Base-by-base conservation (phyloP, 2,113 vertebrate genomes). In the Heterochromis multidens region DNA sequence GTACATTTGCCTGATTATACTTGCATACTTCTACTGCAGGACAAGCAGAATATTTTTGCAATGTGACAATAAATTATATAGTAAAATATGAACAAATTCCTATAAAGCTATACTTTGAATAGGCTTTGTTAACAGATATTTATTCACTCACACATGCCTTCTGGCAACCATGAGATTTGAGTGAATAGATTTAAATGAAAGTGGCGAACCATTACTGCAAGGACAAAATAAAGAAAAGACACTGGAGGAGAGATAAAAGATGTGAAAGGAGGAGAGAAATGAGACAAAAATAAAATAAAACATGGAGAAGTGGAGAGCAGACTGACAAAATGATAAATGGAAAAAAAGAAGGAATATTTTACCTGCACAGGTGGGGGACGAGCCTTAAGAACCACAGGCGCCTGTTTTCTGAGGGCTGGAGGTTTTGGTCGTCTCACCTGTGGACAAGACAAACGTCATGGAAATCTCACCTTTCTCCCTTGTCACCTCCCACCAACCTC, bases 401-500 rank as follows among this genome's bases (percentile, higher is more conserved):
- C 19, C 43, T 82, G 46, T 88, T 86, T 94, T 17, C 17, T 82
- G 52, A 86, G n/a, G 2, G 81, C 52, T 11, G 77, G 77, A 82
- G 80, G 14, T 14, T 80, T 78, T 65, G 87, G 85, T 61, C 85
- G 89, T 84, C 82, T 94, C 43, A 74, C 84, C 94, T 96, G 88
- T 37, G 29, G 31, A 81, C 12, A 37, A 74, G 2, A 79, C 31
- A 85, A 54, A 82, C 16, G 74, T 2, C 6, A 49, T 43, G 5
- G 14, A 33, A 1, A 2, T 77, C 27, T 79, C 31, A 4, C 3
- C 43, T 11, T 9, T 37, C 25, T 19, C 13, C 14, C 19, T 25
- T 3, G 19, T 13, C 74, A 35, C 4, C n/a, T 19, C 33, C 23
- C 40, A 7, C 58, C 58, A 10, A 2, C 37, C 8, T 74, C 23